Conservation (phyloP, 2,113 vertebrate genomes). For the Falcunculus frontatus region DNA sequence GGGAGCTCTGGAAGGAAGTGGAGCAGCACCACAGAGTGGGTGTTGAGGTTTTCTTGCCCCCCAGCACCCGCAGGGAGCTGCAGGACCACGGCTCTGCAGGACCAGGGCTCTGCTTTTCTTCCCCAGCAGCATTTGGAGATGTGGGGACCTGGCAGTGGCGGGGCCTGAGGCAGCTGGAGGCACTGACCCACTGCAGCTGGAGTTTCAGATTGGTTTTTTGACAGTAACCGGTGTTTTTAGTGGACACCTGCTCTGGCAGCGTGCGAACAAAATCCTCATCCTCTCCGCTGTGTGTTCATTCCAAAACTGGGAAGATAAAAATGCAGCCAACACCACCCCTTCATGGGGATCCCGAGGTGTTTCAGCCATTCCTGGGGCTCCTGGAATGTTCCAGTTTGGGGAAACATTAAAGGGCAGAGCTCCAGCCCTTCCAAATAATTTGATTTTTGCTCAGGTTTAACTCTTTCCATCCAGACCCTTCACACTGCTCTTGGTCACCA, state of each 20-base stretch:
- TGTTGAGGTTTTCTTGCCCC: not conserved
- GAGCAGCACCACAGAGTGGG: not conserved
- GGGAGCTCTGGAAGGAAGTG: not conserved
- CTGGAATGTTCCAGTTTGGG: accelerated
- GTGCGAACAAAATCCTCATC: not conserved
- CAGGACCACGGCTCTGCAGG: not conserved
- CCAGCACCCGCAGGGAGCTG: accelerated
- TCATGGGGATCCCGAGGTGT: accelerated
- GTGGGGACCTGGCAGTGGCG: not conserved
- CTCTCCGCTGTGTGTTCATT: accelerated
- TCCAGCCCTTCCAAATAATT: not conserved
- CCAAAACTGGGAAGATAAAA: not conserved
- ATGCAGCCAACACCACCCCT: not conserved
- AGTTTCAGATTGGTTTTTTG: not conserved
- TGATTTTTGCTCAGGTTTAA: not conserved
- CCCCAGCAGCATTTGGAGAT: not conserved
- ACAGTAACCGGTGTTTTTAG: not conserved
- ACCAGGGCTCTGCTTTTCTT: not conserved
- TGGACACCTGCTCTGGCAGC: not conserved
- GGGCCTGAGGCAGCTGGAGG: not conserved
- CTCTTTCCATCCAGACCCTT: not conserved
- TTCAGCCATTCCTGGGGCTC: not conserved
- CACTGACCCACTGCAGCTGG: not conserved
- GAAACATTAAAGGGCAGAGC: not conserved
- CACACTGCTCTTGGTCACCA: not conserved